Evolutionary conservation across 2,888 invertebrate genomes (phyloP), one percentile per base, ranked within the genome.

Genomic region (Aphodius sticticus): DNA sequence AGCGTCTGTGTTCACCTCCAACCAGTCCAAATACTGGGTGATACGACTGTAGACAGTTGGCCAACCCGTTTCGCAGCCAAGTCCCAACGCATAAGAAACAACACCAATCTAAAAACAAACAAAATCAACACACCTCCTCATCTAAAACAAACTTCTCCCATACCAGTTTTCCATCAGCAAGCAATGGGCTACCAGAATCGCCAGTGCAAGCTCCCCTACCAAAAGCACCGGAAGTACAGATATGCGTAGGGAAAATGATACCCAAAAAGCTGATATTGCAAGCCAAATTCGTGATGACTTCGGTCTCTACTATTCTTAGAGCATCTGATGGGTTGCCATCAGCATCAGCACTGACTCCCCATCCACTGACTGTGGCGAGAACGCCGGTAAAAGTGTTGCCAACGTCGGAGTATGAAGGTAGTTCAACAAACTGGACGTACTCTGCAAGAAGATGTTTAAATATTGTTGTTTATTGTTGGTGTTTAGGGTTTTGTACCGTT

Each of bases 141-240:
- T 26, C 26, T 26, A 69, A 69, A 3, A 71, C 7, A 71, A 71
- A 26, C 26, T 26, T 26, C 26, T 26, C 26, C 26, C 37, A 37
- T 76, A 77, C 78, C 15, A 76, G 69, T 70, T 15, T 79, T n/a
- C 80, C 70, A 7, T 77, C 74, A 0, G 74, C 7, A 72, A 81
- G 78, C 76, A 83, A 77, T 26, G 86, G 83, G 16, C 89, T 89
- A 71, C 89, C 90, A n/a, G 90, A 90, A 81, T 91, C 91, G 0
- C 91, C 91, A 53, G 89, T 90, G 81, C 92, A 92, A 1, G 90
- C 90, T 0, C 91, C 90, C 15, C 87, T 88, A 0, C 88, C 87
- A 0, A 87, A 86, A 0, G 83, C 80, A 0, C 91, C 91, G 16
- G 87, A 86, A 38, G 90, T 90, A 82, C 92, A 92, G 6, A 92